Evolutionary conservation across 1,140 invertebrate species (phyloP), one percentile per base, ranked within the genome.

Genomic region (Akabosia matsudoensis): DNA sequence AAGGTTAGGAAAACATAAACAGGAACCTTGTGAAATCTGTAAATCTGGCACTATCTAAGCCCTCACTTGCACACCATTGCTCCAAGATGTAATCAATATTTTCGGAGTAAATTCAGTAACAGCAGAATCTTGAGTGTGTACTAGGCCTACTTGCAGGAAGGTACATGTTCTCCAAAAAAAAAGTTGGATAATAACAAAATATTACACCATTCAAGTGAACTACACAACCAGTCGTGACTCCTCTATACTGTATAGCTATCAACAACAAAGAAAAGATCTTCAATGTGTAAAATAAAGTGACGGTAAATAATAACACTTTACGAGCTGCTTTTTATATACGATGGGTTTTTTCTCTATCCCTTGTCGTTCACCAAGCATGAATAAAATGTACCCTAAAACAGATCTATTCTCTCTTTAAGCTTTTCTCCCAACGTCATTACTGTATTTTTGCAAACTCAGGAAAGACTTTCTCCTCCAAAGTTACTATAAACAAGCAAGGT

Each of bases 341-440:
- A 61, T 16, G n/a, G 13, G n/a, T 22, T 22, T 61, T 14, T 61
- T 10, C 54, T 61, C n/a, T 45, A 45, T 45, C 37, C 18, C 37
- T n/a, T n/a, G n/a, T n/a, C n/a, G 45, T n/a, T 51, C 54, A 61
- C 54, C 54, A 61, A 45, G 54, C 24, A 3, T 7, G 24, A 61
- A 61, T 61, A 61, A 61, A 61, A 61, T 61, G 54, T 24, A 61
- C 7, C 24, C 24, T n/a, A 61, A 61, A 61, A 61, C 54, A 22
- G 54, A 61, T 61, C 7, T 51, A 51, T 51, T n/a, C n/a, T 45
- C 54, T 61, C 24, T 61, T 61, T 61, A 22, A 22, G 54, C 24
- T 14, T 22, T 22, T 22, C 24, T 61, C n/a, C 54, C 54, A 61
- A 61, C 13, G 54, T 61, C 54, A 61, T 61, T 61, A 61, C n/a